Conservation (phyloP, 2,113 vertebrate genomes). For the Leuciscus idus region DNA sequence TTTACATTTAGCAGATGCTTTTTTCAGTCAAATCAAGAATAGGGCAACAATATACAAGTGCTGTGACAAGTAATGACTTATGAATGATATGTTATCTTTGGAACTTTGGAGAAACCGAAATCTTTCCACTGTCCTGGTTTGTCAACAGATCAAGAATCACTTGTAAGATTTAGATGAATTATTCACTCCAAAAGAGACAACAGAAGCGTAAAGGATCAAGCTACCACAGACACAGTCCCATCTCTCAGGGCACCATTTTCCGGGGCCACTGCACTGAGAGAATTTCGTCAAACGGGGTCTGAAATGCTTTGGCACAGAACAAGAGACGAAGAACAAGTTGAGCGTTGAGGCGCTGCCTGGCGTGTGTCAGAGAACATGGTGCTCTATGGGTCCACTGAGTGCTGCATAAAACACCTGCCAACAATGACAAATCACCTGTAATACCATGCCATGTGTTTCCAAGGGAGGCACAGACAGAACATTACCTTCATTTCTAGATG, state of each 20-base stretch:
- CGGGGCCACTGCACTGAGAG: slow-evolving; percentile 42
- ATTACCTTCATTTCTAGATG: slow-evolving; percentile 71
- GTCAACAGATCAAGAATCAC: background rate
- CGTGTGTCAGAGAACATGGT: slow-evolving; percentile 61
- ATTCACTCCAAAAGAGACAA: background rate
- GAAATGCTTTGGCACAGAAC: slow-evolving; percentile 52
- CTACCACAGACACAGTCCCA: background rate
- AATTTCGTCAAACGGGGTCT: slow-evolving; percentile 53
- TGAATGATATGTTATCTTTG: background rate
- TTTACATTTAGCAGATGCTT: no score
- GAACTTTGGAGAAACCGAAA: background rate
- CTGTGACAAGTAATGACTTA: background rate
- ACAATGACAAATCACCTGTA: slow-evolving; percentile 73
- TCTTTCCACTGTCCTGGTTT: background rate
- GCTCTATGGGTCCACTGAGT: slow-evolving; percentile 62
- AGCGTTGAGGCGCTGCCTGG: slow-evolving; percentile 31
- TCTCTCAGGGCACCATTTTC: slow-evolving; percentile 41
- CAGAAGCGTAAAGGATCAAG: background rate
- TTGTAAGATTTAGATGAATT: background rate
- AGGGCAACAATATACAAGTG: no score
- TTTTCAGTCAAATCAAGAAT: no score
- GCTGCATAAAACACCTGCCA: slow-evolving; percentile 72
- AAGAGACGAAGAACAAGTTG: slow-evolving; percentile 50
- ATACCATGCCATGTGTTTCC: slow-evolving; percentile 55
- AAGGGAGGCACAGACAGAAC: slow-evolving; percentile 59